Percentiles rank a stretch among this genome's conserved stretches.
phyloP scores from a whole-genome alignment of 2,113 vertebrate species.

The Eidolon helvum region DNA sequence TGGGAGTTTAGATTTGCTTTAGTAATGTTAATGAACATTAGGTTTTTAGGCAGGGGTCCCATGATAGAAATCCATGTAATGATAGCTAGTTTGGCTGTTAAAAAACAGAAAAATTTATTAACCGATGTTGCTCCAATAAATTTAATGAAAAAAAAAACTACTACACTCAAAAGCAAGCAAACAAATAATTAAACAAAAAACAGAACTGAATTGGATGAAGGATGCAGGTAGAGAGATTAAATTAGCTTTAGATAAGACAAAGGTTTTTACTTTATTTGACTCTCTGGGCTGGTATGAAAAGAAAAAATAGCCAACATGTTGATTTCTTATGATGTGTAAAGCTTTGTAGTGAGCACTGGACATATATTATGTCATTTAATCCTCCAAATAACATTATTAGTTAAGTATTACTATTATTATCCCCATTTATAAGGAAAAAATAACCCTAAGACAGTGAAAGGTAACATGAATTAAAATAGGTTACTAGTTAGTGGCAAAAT shows the following conservation, averaged over 20 bases:
- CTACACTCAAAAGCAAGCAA: no score
- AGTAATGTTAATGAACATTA: background rate
- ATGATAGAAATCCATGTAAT: background rate
- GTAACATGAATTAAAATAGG: background rate
- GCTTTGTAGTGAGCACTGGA: background rate
- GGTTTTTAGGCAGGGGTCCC: background rate
- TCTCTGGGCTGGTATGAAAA: background rate
- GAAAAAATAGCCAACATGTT: background rate
- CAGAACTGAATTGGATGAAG: background rate
- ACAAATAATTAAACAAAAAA: no score
- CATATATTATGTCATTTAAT: background rate
- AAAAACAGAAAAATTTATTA: background rate
- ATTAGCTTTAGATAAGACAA: background rate
- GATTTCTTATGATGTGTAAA: background rate
- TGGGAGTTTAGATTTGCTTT: background rate
- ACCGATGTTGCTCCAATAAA: no score
- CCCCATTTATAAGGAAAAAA: background rate
- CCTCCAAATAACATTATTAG: background rate
- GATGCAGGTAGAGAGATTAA: background rate
- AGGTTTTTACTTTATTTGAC: background rate
- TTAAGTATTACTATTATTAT: background rate
- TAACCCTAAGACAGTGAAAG: background rate
- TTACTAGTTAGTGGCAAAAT: background rate
- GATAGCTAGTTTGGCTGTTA: background rate
- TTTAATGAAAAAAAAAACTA: no score